Evolutionary conservation across 2,888 invertebrate species (phyloP).

Genomic region (Drosophila mulleri): DNA sequence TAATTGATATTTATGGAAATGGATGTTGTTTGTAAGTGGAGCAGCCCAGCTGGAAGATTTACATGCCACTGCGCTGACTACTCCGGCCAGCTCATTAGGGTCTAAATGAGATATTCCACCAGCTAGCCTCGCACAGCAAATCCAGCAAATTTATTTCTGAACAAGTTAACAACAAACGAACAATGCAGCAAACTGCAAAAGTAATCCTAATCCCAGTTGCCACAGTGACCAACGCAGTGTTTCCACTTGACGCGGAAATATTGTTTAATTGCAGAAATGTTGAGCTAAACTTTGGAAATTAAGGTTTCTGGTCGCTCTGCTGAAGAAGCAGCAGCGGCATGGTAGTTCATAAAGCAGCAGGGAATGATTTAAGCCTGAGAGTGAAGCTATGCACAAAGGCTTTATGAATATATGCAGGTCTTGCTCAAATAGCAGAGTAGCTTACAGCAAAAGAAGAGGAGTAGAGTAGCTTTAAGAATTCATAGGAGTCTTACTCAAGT

Average conservation of each 20-base stretch:
- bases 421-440: neutral
- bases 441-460: no score
- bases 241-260: constrained; percentile 61
- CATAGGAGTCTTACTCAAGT: no score
- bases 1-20: constrained; percentile 79
- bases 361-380: neutral
- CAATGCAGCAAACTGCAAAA: constrained; percentile 35
- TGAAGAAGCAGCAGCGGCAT: neutral
- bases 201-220: constrained; percentile 53
- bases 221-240: constrained; percentile 41
- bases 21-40: constrained; percentile 58
- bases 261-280: constrained; percentile 65
- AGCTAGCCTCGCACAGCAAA: neutral
- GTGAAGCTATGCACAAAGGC: neutral
- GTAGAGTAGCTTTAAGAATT: no score
- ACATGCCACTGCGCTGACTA: constrained; percentile 34
- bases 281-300: constrained; percentile 50
- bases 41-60: constrained; percentile 60
- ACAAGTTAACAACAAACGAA: constrained; percentile 29
- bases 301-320: constrained; percentile 34
- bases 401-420: neutral
- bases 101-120: constrained; percentile 20
- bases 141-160: constrained; percentile 19
- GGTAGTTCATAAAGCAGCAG: constrained; percentile 30
- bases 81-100: constrained; percentile 47